Conservation (phyloP, 2,113 vertebrate genomes). For the Opisthocomus hoazin region DNA sequence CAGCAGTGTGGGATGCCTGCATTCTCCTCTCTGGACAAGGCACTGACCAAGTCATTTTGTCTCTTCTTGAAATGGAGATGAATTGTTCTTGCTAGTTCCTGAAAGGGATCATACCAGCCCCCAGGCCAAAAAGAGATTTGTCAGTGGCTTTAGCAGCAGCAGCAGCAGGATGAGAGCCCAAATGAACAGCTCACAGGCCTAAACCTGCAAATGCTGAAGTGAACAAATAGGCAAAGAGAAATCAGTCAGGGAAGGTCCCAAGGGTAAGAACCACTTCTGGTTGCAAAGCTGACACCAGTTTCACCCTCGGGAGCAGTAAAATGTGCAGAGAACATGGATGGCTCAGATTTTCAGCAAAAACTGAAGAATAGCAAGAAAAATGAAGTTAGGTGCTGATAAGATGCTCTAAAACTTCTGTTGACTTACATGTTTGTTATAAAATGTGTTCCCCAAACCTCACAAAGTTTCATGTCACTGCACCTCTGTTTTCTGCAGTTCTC, state of each 20-base stretch:
- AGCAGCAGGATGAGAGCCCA: neutral
- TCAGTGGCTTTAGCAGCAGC: neutral
- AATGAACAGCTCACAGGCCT: neutral
- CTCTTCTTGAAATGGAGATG: neutral
- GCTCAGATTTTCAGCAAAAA: neutral
- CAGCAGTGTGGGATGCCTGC: neutral
- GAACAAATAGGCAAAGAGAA: neutral
- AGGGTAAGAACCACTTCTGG: neutral
- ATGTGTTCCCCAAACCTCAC: neutral
- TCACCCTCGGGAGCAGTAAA: neutral
- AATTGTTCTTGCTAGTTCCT: neutral
- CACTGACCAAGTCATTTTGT: neutral
- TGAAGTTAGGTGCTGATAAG: neutral
- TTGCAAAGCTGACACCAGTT: neutral
- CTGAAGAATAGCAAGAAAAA: neutral
- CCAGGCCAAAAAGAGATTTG: neutral
- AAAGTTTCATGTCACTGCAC: neutral
- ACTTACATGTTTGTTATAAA: neutral
- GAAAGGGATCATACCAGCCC: neutral
- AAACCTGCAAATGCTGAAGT: neutral
- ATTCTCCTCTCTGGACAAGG: neutral
- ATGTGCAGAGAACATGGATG: neutral
- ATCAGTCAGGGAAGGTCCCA: neutral
- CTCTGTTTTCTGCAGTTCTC: neutral
- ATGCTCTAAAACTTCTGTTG: neutral